Percentiles rank a stretch among this genome's conserved stretches.
Evolutionary conservation across 2,888 invertebrate genomes (phyloP).

Genomic region (Abrostola triplasia): DNA sequence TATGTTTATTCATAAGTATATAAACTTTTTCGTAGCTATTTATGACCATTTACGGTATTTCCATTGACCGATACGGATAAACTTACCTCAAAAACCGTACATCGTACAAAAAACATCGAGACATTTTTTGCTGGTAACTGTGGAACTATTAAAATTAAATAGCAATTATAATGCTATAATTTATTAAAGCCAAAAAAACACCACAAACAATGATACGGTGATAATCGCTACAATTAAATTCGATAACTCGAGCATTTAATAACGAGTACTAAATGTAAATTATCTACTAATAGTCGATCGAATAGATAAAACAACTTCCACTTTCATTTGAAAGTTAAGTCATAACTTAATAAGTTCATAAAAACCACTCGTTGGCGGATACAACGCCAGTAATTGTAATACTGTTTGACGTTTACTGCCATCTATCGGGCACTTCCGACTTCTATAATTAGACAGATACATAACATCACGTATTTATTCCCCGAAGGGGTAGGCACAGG

Average conservation of each 20-base stretch:
- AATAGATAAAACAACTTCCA: slow-evolving; percentile 4
- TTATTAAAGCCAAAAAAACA: not conserved
- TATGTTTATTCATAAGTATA: slow-evolving; percentile 24
- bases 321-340: slow-evolving; percentile 21
- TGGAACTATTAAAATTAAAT: not conserved
- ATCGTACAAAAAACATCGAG: no score
- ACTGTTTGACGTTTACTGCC: not conserved
- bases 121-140: not conserved
- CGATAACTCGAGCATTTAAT: slow-evolving; percentile 1
- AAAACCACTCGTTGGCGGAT: not conserved
- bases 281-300: not conserved
- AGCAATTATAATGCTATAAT: not conserved
- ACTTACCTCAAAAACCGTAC: no score
- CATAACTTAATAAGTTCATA: slow-evolving; percentile 15
- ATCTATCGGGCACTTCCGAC: not conserved
- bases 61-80: no score
- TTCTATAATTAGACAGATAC: no score
- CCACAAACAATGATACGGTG: slow-evolving; percentile 12
- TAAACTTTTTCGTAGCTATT: slow-evolving; percentile 13
- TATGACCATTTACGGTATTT: no score
- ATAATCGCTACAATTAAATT: slow-evolving; percentile 28
- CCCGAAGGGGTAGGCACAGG: no score
- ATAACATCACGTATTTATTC: no score
- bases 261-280: not conserved
- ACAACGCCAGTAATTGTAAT: not conserved